A percentile compares a stretch with the other conserved stretches of the same genome.
phyloP scores from a whole-genome alignment of 2,113 vertebrate species.

The Myrmecobius fasciatus region DNA sequence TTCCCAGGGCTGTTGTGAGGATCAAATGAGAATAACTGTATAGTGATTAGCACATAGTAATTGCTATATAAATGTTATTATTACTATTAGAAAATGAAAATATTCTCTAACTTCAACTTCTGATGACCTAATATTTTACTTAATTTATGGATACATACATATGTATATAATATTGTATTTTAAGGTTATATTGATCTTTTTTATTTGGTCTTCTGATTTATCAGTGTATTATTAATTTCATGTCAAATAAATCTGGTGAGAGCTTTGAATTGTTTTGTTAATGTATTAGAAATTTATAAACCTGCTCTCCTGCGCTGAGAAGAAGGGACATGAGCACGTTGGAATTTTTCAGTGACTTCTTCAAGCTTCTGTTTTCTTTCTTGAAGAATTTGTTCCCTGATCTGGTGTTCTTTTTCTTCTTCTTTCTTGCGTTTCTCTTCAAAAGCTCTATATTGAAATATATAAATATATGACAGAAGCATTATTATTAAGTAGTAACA shows the following conservation, averaged over 20 bases:
- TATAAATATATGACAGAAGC: constrained; percentile 29
- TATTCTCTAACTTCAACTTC: constrained; percentile 30
- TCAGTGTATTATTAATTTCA: constrained; percentile 33
- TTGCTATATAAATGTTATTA: not conserved
- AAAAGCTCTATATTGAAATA: constrained; percentile 86
- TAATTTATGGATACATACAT: too few species aligned
- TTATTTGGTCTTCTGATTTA: constrained; percentile 44
- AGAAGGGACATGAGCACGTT: constrained; percentile 86
- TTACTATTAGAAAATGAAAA: constrained; percentile 45
- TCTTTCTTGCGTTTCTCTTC: constrained; percentile 88
- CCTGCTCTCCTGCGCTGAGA: constrained; percentile 86
- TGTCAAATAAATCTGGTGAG: constrained; percentile 4
- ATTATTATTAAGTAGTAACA: constrained; percentile 1
- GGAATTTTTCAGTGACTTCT: constrained; percentile 94
- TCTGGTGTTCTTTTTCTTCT: constrained; percentile 88
- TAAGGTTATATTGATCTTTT: constrained; percentile 12
- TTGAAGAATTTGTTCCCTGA: constrained; percentile 89
- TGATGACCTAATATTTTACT: not conserved
- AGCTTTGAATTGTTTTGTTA: constrained; percentile 38
- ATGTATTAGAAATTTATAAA: constrained; percentile 73
- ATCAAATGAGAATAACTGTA: not conserved
- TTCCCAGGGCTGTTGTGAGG: not conserved
- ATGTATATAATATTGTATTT: not conserved
- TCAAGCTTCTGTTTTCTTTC: constrained; percentile 89
- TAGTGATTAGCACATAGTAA: not conserved